Base-by-base conservation (phyloP, 2,113 vertebrate genomes). In the Dipodomys ordii region DNA sequence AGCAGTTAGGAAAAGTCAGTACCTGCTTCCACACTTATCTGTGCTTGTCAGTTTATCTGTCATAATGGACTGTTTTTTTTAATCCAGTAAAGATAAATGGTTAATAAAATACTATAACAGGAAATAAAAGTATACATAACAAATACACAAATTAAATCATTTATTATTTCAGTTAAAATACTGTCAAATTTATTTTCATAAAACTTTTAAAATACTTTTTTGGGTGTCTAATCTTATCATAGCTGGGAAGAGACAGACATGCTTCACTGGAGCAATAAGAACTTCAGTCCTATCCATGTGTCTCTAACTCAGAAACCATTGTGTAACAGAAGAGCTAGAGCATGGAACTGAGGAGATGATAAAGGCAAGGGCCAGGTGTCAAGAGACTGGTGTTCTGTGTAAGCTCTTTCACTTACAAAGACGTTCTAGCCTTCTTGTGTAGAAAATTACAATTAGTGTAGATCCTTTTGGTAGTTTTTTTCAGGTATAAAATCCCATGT, bases 21-120 rank as follows among this genome's bases (percentile, higher is more conserved):
- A 28, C 7, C n/a, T 53, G 8, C 15, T 57, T 2, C n/a, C 4
- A 73, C 35, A 86, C 64, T 88, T 8, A 71, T 3, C 19, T 73
- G 20, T 65, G 11, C n/a, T 89, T 78, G 13, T 89, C 22, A 65
- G 4, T 30, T 2, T 8, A 25, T 68, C 27, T 76, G 53, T 16
- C 12, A 10, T 71, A 22, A 82, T 22, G 69, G 60, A 23, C 10
- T 25, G 28, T 53, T 86, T 90, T 90, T 90, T 90, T 62, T 92
- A 83, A 76, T 81, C 23, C 0, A 8, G 3, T 35, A 68, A 92
- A 83, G 6, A 71, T 0, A 1, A 25, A 69, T 57, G 6, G 83
- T 72, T 92, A 82, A 80, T 28, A 82, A 92, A 85, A n/a, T 83
- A 35, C 2, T 71, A 49, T 57, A 46, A 60, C 88, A 94, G 39